A percentile compares a stretch with the other conserved stretches of the same genome.
These are phyloP conservation scores for Megaceryle maxima DNA, from an alignment of 2,113 vertebrate species.

Conservation along the genomic window DNA sequence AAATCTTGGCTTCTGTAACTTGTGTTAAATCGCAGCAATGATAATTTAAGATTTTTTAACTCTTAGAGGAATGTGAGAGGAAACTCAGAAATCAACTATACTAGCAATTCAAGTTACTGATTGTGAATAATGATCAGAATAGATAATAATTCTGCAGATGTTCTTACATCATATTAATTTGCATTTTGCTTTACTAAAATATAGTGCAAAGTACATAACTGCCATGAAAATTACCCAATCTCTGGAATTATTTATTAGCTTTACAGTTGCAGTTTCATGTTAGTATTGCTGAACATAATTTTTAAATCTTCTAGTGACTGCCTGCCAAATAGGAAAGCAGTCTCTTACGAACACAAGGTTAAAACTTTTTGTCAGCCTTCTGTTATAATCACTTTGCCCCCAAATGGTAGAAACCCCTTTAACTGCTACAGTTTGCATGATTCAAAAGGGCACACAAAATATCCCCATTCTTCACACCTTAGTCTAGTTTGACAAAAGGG, in stretches of 20 bases:
- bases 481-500: background rate
- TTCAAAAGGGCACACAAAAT: fast-evolving
- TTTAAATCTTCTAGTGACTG: background rate
- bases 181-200: constrained; percentile 21
- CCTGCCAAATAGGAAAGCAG: background rate
- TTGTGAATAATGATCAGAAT: background rate
- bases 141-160: background rate
- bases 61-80: background rate
- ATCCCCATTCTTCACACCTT: background rate
- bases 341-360: background rate
- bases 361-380: background rate
- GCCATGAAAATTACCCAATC: background rate
- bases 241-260: background rate
- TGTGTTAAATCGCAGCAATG: background rate
- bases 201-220: background rate
- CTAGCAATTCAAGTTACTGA: background rate
- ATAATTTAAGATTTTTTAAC: background rate
- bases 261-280: background rate
- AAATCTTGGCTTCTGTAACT: background rate
- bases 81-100: background rate
- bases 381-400: background rate
- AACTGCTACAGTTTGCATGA: background rate
- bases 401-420: background rate
- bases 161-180: background rate
- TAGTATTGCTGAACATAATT: background rate